A percentile compares a stretch with the other conserved stretches of the same genome.
phyloP scores from a whole-genome alignment of 2,113 vertebrate species.

The Sylvicapra grimmia region DNA sequence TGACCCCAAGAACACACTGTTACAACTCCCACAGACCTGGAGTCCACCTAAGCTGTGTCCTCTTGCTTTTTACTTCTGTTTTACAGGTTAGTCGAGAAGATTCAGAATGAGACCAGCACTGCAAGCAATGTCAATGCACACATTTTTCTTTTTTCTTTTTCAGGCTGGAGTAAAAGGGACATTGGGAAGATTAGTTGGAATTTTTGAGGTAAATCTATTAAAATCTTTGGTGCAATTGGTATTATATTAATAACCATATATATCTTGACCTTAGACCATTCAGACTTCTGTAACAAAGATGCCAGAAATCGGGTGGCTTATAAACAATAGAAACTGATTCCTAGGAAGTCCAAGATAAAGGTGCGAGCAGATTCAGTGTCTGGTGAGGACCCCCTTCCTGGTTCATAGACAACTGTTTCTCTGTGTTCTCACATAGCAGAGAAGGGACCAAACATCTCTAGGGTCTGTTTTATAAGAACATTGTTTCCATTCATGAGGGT shows the following conservation, averaged over 20 bases:
- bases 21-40: not conserved
- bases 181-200: conserved; percentile 95
- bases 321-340: not conserved
- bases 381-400: not conserved
- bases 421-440: not conserved
- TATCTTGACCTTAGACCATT: not conserved
- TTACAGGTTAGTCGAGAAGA: not conserved
- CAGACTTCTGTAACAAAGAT: not conserved
- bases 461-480: not conserved
- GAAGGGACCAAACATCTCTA: not conserved
- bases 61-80: not conserved
- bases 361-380: not conserved
- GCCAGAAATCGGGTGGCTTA: not conserved
- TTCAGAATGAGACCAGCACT: not conserved
- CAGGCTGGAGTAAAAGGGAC: conserved; percentile 99
- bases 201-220: conserved; percentile 93
- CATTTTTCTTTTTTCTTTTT: conserved; percentile 51
- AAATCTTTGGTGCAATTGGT: not conserved
- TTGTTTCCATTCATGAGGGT: not conserved
- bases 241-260: not conserved
- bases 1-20: not conserved
- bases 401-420: not conserved
- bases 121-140: not conserved
- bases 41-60: not conserved
- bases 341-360: not conserved